Evolutionary conservation across 2,113 vertebrate genomes (phyloP).

Genomic region (Antechinus stuartii): DNA sequence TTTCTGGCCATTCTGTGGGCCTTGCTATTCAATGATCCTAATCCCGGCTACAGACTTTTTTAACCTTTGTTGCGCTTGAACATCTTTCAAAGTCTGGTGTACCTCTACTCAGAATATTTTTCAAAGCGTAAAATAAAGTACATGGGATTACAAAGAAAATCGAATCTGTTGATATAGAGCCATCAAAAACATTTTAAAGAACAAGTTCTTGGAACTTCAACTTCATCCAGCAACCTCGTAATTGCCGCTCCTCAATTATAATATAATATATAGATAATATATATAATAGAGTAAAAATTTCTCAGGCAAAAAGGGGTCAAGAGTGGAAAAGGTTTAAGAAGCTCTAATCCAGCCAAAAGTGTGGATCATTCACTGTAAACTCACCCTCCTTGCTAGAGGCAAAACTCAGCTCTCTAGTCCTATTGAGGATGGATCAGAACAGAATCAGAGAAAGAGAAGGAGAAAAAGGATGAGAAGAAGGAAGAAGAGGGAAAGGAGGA

Average conservation of each 20-base stretch:
- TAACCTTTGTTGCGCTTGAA: neutral
- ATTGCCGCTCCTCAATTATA: neutral
- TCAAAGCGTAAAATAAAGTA: neutral
- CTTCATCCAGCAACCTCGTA: neutral
- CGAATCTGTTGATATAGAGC: neutral
- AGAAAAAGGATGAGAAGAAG: too few relatives aligned
- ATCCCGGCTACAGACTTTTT: neutral
- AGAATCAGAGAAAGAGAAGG: neutral
- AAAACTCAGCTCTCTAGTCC: neutral
- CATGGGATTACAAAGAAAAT: neutral
- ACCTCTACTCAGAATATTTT: neutral
- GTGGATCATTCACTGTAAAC: neutral
- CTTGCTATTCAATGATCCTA: neutral
- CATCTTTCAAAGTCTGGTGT: neutral
- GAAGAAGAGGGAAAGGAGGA: too few relatives aligned
- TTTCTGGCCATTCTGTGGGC: neutral
- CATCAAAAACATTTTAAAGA: neutral
- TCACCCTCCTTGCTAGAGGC: neutral
- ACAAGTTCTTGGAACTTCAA: neutral
- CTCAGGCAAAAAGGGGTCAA: too few relatives aligned
- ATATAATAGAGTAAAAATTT: too few relatives aligned
- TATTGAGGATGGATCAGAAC: neutral
- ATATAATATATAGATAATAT: too few relatives aligned
- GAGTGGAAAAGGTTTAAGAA: too few relatives aligned
- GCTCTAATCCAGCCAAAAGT: too few relatives aligned